Conservation (phyloP, 2,888 invertebrate genomes). For the Coelinius sp. region DNA sequence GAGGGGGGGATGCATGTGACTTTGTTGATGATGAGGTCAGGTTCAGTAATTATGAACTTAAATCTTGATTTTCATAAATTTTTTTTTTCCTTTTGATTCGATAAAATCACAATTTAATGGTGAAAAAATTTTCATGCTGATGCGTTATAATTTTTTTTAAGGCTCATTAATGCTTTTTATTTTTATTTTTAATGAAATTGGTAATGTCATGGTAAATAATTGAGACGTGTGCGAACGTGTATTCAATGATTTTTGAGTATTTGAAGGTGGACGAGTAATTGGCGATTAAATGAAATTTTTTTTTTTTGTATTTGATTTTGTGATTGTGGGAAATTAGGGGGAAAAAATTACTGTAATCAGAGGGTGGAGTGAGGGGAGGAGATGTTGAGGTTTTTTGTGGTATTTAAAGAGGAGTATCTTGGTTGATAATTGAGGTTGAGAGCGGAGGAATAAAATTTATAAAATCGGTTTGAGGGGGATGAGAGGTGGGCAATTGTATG, state of each 20-base stretch:
- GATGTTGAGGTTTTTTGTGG: conserved; percentile 25
- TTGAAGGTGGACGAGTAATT: not conserved
- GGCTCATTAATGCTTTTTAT: not conserved
- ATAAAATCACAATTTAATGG: not conserved
- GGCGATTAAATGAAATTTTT: not conserved
- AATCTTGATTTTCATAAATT: not conserved
- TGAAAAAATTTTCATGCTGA: not conserved
- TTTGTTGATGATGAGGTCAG: not conserved
- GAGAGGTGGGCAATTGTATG: too few relatives aligned
- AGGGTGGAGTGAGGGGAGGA: conserved; percentile 10
- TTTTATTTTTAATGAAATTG: not conserved
- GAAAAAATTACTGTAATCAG: conserved; percentile 17
- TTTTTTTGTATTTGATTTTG: not conserved
- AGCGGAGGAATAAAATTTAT: not conserved
- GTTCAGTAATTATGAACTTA: not conserved
- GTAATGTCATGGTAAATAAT: conserved; percentile 14
- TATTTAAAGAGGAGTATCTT: conserved; percentile 8
- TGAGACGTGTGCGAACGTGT: not conserved
- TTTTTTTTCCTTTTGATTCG: too few relatives aligned
- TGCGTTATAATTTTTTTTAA: not conserved
- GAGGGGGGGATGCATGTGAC: not conserved
- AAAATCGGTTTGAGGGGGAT: not conserved
- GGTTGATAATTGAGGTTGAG: not conserved
- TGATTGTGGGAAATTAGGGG: conserved; percentile 11
- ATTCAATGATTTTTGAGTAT: not conserved